Evolutionary conservation across 1,140 invertebrate species (phyloP).

Genomic region (Caenorhabditis tropicalis): DNA sequence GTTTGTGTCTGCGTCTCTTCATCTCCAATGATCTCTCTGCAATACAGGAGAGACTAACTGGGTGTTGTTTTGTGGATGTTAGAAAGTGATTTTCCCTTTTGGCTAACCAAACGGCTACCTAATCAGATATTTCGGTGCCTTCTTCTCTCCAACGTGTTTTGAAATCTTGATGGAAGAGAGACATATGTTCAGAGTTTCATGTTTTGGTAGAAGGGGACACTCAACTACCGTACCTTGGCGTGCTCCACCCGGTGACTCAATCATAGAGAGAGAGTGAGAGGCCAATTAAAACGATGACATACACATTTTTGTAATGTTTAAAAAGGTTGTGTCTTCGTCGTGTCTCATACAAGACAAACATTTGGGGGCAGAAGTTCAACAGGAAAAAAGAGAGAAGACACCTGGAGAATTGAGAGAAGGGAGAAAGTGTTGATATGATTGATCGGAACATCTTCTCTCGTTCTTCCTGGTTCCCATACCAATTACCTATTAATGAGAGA

Average conservation of each 20-base stretch:
- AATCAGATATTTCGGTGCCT: slow-evolving; percentile 1
- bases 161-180: background rate
- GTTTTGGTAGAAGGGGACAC: background rate
- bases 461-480: slow-evolving; percentile 14
- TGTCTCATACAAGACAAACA: background rate
- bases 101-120: slow-evolving; percentile 37
- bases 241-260: background rate
- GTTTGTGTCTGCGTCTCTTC: slow-evolving; percentile 13
- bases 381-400: background rate
- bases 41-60: background rate
- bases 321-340: background rate
- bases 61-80: background rate
- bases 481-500: slow-evolving; percentile 32
- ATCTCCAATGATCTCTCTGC: background rate
- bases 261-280: background rate
- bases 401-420: background rate
- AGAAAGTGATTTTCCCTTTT: slow-evolving; percentile 35
- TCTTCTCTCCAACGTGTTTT: background rate
- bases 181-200: background rate
- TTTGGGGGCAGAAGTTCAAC: background rate
- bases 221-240: no score
- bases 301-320: background rate
- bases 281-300: background rate
- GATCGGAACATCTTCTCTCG: background rate
- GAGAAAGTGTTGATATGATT: slow-evolving; percentile 39